These are phyloP conservation scores for Karalla daura DNA, from an alignment of 2,797 vertebrate genomes.

Conservation along the genomic window DNA sequence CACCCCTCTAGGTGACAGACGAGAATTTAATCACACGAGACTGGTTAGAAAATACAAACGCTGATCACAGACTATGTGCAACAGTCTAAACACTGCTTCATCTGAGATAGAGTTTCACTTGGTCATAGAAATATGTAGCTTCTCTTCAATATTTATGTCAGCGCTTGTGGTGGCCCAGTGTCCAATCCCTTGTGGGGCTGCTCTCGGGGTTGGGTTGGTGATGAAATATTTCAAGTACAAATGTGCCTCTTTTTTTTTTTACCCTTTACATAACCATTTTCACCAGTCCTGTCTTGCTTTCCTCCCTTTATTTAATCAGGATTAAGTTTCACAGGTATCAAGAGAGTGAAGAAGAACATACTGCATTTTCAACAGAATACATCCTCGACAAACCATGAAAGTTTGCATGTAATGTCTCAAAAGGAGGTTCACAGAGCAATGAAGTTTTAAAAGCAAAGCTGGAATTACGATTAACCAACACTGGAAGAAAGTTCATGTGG, in stretches of 20 bases:
- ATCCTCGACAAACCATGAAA: neutral
- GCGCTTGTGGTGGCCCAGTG: constrained; percentile 57
- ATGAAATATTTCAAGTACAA: constrained; percentile 33
- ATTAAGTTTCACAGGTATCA: neutral
- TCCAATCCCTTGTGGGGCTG: constrained; percentile 33
- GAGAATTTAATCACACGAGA: constrained; percentile 34
- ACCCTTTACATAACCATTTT: neutral
- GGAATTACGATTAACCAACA: neutral
- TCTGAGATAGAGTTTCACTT: constrained; percentile 44
- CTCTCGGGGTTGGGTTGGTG: constrained; percentile 18
- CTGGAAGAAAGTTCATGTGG: neutral
- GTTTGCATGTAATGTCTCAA: neutral
- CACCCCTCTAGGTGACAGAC: constrained; percentile 41
- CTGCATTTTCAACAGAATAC: neutral
- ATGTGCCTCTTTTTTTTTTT: neutral
- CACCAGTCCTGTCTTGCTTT: neutral
- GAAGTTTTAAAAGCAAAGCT: neutral
- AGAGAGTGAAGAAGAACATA: neutral
- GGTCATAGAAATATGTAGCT: constrained; percentile 67
- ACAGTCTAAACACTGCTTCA: constrained; percentile 63
- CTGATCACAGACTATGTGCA: constrained; percentile 40
- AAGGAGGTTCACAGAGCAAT: neutral
- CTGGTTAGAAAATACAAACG: constrained; percentile 42
- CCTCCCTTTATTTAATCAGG: neutral
- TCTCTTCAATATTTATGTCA: constrained; percentile 69